Conservation (phyloP, 2,113 vertebrate genomes). For the Alligator sinensis region DNA sequence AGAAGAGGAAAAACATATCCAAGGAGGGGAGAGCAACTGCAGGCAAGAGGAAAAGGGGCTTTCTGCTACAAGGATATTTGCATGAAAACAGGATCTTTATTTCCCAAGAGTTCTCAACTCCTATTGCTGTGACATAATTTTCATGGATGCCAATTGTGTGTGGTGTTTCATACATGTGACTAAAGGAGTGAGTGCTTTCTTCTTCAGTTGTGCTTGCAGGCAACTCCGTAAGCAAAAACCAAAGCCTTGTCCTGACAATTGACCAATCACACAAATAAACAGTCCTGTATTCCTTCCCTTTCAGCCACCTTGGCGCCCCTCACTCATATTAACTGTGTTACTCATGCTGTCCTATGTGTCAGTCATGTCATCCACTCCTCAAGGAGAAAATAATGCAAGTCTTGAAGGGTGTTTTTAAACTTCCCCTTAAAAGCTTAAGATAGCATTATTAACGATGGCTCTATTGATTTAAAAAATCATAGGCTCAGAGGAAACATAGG, state of each 20-base stretch:
- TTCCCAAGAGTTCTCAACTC: conserved; percentile 66
- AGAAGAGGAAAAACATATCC: too few species aligned
- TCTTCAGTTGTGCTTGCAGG: conserved; percentile 29
- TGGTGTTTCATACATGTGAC: neutral
- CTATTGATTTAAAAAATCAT: neutral
- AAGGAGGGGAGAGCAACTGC: too few species aligned
- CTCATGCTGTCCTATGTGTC: neutral
- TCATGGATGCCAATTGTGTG: conserved; percentile 61
- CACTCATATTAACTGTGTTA: neutral
- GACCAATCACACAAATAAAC: neutral
- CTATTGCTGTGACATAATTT: conserved; percentile 57
- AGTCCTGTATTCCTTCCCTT: neutral
- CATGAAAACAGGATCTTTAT: conserved; percentile 71
- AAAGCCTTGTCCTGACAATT: conserved; percentile 15
- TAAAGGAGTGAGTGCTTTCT: conserved; percentile 19
- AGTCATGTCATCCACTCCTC: neutral
- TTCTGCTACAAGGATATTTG: conserved; percentile 22
- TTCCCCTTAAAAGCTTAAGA: neutral
- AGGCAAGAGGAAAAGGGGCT: too few species aligned
- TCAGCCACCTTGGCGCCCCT: neutral
- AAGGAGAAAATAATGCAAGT: neutral
- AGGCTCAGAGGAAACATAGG: neutral
- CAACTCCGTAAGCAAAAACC: conserved; percentile 36
- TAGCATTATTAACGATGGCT: neutral
- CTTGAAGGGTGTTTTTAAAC: neutral